phyloP scores from a whole-genome alignment of 2,888 invertebrate species.

The Steinernema scapterisci region DNA sequence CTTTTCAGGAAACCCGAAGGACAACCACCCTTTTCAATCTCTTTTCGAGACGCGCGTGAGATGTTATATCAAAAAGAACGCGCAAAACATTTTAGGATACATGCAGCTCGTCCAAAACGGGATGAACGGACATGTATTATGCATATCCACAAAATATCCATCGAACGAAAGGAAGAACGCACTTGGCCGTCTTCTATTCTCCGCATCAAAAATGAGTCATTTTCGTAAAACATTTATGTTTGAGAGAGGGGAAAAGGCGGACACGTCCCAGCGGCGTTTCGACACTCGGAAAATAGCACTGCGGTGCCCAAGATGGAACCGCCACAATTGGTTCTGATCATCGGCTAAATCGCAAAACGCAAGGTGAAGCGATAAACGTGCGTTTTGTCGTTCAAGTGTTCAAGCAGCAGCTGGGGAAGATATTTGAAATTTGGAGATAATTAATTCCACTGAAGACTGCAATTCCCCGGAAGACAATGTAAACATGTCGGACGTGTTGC shows the following conservation, averaged over 20 bases:
- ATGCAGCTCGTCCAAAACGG: not conserved
- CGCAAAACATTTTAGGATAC: not conserved
- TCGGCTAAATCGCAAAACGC: not conserved
- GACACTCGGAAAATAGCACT: conserved; percentile 15
- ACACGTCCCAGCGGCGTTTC: not conserved
- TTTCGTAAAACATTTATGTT: conserved; percentile 31
- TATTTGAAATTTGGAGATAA: no score
- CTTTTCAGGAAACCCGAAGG: no score
- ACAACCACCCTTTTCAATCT: no score
- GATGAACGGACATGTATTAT: conserved; percentile 18
- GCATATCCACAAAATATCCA: conserved; percentile 30
- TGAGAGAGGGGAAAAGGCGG: conserved; percentile 26
- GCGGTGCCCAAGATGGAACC: conserved; percentile 5
- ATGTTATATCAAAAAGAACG: not conserved
- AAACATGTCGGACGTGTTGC: no score
- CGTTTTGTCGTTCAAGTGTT: no score
- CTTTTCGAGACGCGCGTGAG: not conserved
- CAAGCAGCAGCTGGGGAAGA: no score
- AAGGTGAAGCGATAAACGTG: no score
- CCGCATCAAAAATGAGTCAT: conserved; percentile 31
- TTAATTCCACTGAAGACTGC: no score
- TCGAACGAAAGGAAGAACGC: conserved; percentile 17
- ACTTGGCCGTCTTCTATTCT: conserved; percentile 23
- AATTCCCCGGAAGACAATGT: no score
- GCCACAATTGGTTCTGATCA: not conserved